Conservation (phyloP, 2,888 invertebrate genomes). For the Ichneumoninae sp. region DNA sequence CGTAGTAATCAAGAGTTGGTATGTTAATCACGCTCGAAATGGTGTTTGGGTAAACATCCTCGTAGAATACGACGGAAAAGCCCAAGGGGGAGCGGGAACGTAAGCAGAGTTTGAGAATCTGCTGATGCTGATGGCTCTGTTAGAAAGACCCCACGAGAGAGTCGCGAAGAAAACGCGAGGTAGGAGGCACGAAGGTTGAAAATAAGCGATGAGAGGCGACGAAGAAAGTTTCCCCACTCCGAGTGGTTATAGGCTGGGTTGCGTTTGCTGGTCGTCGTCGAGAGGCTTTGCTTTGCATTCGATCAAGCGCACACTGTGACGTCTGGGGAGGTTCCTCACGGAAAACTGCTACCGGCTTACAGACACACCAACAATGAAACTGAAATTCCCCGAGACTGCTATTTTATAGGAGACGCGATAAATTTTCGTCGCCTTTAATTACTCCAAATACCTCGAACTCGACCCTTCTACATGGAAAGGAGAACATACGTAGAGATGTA, state of each 20-base stretch:
- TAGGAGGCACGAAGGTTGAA: slow-evolving; percentile 20
- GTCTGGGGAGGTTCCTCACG: slow-evolving; percentile 31
- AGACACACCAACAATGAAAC: neutral
- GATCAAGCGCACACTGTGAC: slow-evolving; percentile 54
- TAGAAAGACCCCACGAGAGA: slow-evolving; percentile 30
- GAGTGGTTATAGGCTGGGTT: neutral
- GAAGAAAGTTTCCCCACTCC: slow-evolving; percentile 45
- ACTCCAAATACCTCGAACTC: neutral
- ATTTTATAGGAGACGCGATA: slow-evolving; percentile 30
- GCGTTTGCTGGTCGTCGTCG: neutral
- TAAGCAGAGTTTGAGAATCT: slow-evolving; percentile 22
- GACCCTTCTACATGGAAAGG: neutral
- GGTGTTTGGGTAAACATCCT: slow-evolving; percentile 62
- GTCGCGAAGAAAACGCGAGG: slow-evolving; percentile 32
- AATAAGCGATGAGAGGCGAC: slow-evolving; percentile 45
- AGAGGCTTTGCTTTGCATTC: slow-evolving; percentile 56
- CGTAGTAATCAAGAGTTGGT: slow-evolving; percentile 56
- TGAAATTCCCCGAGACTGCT: slow-evolving; percentile 10
- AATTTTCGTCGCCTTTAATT: slow-evolving; percentile 19
- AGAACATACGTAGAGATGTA: neutral
- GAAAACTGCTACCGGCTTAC: neutral
- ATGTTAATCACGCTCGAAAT: slow-evolving; percentile 65
- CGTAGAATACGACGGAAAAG: slow-evolving; percentile 24
- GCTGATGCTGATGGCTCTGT: slow-evolving; percentile 41
- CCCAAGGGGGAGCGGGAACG: neutral